Evolutionary conservation across 2,797 vertebrate species (phyloP).

Genomic region (Darevskia mixta): DNA sequence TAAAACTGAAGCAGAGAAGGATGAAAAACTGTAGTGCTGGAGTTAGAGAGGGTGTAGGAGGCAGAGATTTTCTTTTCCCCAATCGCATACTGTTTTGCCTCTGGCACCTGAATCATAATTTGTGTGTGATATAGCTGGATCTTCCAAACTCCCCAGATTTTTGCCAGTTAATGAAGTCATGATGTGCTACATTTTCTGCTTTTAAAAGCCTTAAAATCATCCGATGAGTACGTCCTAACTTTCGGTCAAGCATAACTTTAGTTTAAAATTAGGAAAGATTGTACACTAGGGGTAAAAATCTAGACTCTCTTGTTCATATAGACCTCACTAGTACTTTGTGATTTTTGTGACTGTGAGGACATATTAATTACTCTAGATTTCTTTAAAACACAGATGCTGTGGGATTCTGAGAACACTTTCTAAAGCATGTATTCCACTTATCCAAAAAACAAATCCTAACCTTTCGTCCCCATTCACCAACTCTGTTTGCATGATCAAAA

Average conservation of each 20-base stretch:
- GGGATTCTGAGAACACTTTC: neutral
- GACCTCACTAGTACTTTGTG: neutral
- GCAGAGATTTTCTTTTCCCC: neutral
- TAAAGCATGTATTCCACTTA: neutral
- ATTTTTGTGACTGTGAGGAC: neutral
- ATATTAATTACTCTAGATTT: neutral
- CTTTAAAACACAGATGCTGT: neutral
- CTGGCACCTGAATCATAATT: neutral
- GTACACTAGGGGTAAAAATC: neutral
- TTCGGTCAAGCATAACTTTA: rapidly evolving
- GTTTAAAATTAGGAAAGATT: slow-evolving; percentile 19
- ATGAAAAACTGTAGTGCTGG: neutral
- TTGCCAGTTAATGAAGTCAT: neutral
- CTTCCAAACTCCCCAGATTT: neutral
- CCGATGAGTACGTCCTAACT: neutral
- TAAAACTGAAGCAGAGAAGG: neutral
- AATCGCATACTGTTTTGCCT: neutral
- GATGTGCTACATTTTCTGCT: neutral
- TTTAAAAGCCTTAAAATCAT: neutral
- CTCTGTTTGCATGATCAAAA: neutral
- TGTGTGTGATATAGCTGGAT: neutral
- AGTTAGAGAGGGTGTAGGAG: neutral
- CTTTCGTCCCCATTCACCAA: neutral
- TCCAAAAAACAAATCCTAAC: neutral
- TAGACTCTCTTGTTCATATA: neutral